Evolutionary conservation across 2,888 invertebrate genomes (phyloP).

Genomic region (Epinotia ramella): DNA sequence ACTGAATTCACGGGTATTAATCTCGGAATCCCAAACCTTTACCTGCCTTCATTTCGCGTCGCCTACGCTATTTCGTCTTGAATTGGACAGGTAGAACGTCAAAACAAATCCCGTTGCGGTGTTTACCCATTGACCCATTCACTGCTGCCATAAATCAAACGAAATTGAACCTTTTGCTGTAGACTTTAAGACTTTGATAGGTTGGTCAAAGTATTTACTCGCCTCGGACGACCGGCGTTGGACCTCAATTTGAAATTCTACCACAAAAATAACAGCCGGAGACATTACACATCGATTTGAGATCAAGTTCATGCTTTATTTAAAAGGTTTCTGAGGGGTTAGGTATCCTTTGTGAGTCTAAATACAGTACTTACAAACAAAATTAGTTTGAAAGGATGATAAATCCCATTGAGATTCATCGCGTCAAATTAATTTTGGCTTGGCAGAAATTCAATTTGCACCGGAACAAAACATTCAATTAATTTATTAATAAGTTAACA

Average conservation of each 20-base stretch:
- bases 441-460: background rate
- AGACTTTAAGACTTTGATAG: background rate
- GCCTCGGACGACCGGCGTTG: slow-evolving; percentile 7
- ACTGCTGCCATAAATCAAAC: background rate
- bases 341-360: background rate
- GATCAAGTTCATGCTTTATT: slow-evolving; percentile 27
- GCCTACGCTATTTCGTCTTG: slow-evolving; percentile 6
- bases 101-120: slow-evolving; percentile 25
- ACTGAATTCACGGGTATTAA: slow-evolving; percentile 1
- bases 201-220: background rate
- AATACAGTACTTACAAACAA: background rate
- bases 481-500: too few species aligned
- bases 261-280: slow-evolving; percentile 23
- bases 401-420: background rate
- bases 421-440: background rate
- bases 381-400: background rate
- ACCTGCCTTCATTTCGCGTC: slow-evolving; percentile 8
- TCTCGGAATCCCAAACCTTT: background rate
- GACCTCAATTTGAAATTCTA: slow-evolving; percentile 38
- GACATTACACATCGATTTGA: slow-evolving; percentile 27
- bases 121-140: slow-evolving; percentile 1
- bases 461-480: background rate
- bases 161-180: background rate
- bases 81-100: slow-evolving; percentile 25
- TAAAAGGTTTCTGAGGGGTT: background rate